Evolutionary conservation across 2,888 invertebrate species (phyloP).

Genomic region (Lepetodrilus schrolli): DNA sequence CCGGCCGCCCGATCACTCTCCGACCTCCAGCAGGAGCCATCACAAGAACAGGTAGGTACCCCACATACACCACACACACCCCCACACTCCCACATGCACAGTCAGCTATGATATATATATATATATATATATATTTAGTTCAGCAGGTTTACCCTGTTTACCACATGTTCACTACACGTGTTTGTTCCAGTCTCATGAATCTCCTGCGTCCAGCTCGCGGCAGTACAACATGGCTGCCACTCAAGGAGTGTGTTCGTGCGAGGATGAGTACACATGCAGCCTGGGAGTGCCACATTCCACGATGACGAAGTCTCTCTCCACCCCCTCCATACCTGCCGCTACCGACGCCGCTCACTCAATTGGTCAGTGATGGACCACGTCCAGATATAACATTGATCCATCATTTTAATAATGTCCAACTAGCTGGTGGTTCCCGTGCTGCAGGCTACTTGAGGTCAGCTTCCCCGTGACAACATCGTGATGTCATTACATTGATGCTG

Average conservation of each 20-base stretch:
- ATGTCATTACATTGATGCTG: too few species aligned
- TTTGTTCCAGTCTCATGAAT: too few species aligned
- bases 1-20: slow-evolving; percentile 7
- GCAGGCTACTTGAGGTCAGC: not conserved
- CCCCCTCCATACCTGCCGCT: slow-evolving; percentile 67
- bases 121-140: too few species aligned
- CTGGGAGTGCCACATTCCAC: slow-evolving; percentile 53
- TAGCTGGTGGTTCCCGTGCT: too few species aligned
- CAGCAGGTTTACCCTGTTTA: too few species aligned
- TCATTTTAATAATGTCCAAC: too few species aligned
- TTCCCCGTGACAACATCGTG: too few species aligned
- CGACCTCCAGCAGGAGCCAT: not conserved
- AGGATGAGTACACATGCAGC: slow-evolving; percentile 31
- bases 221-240: slow-evolving; percentile 27
- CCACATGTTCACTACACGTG: too few species aligned
- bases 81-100: too few species aligned
- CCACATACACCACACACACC: not conserved
- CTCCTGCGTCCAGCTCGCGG: too few species aligned
- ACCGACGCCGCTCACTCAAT: slow-evolving; percentile 35
- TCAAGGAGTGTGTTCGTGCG: slow-evolving; percentile 32
- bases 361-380: not conserved
- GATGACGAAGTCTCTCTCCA: slow-evolving; percentile 69
- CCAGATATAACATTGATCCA: not conserved
- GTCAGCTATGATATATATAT: too few species aligned
- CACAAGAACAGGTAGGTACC: not conserved